A percentile compares a stretch with the other conserved stretches of the same genome.
phyloP scores from a whole-genome alignment of 2,888 invertebrate genomes.

The Phoenoteleia sp. region DNA sequence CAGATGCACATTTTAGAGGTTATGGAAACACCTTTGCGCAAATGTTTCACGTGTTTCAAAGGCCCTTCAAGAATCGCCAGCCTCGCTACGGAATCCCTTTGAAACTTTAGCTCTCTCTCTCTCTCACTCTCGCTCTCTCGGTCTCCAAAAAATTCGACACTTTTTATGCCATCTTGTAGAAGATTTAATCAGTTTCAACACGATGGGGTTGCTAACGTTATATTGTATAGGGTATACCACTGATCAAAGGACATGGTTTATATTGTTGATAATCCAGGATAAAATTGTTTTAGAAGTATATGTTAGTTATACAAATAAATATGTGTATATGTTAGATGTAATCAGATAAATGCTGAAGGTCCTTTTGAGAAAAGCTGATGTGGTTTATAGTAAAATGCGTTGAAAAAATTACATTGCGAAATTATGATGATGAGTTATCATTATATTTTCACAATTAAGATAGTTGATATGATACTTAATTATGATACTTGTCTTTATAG shows the following conservation, averaged over 20 bases:
- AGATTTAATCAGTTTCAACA: slow-evolving; percentile 25
- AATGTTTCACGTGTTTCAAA: slow-evolving; percentile 35
- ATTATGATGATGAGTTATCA: too few relatives aligned
- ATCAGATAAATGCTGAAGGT: too few relatives aligned
- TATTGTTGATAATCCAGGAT: not conserved
- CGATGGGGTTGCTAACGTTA: not conserved
- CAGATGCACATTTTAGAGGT: slow-evolving; percentile 51
- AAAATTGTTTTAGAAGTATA: too few relatives aligned
- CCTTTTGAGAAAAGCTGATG: too few relatives aligned
- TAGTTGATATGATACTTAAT: too few relatives aligned
- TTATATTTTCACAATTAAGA: too few relatives aligned
- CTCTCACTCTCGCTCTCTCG: slow-evolving; percentile 8
- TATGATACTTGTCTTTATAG: too few relatives aligned
- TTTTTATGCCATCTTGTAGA: slow-evolving; percentile 13
- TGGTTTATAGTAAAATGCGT: too few relatives aligned
- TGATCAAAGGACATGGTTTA: not conserved
- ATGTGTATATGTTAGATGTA: too few relatives aligned
- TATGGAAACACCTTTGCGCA: slow-evolving; percentile 51
- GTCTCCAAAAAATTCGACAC: slow-evolving; percentile 24
- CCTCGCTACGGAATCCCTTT: slow-evolving; percentile 24
- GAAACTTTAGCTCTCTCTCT: slow-evolving; percentile 21
- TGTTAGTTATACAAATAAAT: too few relatives aligned
- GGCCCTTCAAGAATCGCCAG: slow-evolving; percentile 16
- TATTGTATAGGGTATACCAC: not conserved
- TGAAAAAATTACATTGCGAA: too few relatives aligned